Conservation (phyloP, 2,113 vertebrate species). For the Rousettus leschenaultii region DNA sequence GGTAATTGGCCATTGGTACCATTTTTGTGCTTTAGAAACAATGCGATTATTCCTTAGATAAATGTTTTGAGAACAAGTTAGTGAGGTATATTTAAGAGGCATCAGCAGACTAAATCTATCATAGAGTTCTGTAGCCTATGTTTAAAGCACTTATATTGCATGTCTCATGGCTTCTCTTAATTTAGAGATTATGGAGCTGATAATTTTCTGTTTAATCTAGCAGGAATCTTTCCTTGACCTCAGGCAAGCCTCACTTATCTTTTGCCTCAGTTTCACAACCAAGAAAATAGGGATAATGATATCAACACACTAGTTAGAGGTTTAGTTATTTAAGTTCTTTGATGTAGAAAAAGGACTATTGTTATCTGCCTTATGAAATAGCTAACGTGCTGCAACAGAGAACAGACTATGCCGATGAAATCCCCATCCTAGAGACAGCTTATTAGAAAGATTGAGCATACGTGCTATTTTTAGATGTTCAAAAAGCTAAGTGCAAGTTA, state of each 20-base stretch:
- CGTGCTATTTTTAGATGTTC: conserved; percentile 66
- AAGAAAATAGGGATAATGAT: conserved; percentile 68
- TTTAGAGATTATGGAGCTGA: conserved; percentile 43
- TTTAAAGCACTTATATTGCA: conserved; percentile 41
- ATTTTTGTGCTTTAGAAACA: conserved; percentile 32
- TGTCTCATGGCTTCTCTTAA: conserved; percentile 48
- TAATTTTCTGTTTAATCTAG: conserved; percentile 41
- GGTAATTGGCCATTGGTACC: not conserved
- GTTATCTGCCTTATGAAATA: conserved; percentile 60
- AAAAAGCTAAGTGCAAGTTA: conserved; percentile 58
- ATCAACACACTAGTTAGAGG: conserved; percentile 30
- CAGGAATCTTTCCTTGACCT: conserved; percentile 57
- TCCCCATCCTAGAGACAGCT: conserved; percentile 45
- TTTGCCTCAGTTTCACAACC: conserved; percentile 65
- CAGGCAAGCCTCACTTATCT: conserved; percentile 30
- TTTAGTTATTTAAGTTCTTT: conserved; percentile 64
- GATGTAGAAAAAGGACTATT: conserved; percentile 59
- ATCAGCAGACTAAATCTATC: conserved; percentile 4
- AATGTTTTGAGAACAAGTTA: conserved; percentile 31
- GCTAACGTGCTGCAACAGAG: conserved; percentile 68
- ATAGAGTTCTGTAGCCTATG: not conserved
- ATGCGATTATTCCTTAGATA: conserved; percentile 19
- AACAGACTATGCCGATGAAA: conserved; percentile 46
- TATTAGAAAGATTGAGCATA: conserved; percentile 52
- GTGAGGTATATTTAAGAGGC: not conserved